Conservation (phyloP, 2,113 vertebrate species). For the Turdus rufiventris region DNA sequence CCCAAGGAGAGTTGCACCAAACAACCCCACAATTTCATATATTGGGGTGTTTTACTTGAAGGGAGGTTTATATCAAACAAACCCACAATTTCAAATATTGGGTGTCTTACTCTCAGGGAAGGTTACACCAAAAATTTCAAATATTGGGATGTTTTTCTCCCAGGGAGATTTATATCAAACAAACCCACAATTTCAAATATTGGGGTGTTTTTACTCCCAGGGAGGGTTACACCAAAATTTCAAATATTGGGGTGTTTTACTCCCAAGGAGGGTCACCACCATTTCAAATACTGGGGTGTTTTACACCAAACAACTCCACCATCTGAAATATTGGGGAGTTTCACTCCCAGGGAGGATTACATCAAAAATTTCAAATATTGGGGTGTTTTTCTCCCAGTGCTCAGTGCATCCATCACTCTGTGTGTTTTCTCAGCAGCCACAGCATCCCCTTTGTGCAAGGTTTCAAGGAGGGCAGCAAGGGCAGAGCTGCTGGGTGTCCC, state of each 20-base stretch:
- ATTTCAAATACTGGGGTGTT: no score
- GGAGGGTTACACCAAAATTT: no score
- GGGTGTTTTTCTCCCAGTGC: rapidly evolving
- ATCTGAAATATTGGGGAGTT: no score
- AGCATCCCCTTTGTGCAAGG: rapidly evolving
- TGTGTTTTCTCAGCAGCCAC: rapidly evolving
- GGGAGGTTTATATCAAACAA: rapidly evolving
- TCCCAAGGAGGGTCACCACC: rapidly evolving
- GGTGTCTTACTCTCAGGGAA: no score
- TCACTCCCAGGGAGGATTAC: neutral
- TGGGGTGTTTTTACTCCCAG: rapidly evolving
- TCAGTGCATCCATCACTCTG: rapidly evolving
- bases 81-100: rapidly evolving
- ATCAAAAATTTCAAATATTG: no score
- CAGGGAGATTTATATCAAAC: no score
- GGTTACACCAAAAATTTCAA: no score
- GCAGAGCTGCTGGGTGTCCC: neutral
- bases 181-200: rapidly evolving
- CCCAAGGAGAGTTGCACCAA: rapidly evolving
- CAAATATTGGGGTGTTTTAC: no score
- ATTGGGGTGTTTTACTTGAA: rapidly evolving
- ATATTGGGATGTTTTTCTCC: rapidly evolving
- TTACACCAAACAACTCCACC: no score
- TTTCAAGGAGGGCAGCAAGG: neutral
- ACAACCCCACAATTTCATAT: rapidly evolving